Base-by-base conservation (phyloP, 2,113 vertebrate species). In the Elephantulus edwardii region DNA sequence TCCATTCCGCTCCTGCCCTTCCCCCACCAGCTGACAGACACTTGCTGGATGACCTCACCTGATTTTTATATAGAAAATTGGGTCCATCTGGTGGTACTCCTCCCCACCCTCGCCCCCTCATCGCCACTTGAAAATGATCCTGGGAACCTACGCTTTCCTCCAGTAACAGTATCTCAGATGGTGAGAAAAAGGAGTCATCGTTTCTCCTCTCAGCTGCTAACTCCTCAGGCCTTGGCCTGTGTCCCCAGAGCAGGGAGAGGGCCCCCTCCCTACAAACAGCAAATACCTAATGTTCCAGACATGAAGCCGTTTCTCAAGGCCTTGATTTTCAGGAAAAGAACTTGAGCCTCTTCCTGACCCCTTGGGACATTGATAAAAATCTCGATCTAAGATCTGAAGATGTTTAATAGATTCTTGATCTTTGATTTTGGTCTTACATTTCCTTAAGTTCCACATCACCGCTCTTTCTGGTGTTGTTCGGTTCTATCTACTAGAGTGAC, bases 51-150 rank as follows among this genome's bases (percentile, higher is more conserved):
- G 77, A 94, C 84, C 86, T 96, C 92, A 94, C 92, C 89, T 91
- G 82, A 91, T 82, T 95, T 88, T 78, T 86, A 72, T n/a, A 82
- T 7, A 88, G 94, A 96, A 95, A 95, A 96, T 96, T 92, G 86
- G 90, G 79, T 89, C 90, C 95, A 95, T 76, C 88, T 95, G 93
- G 83, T 2, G 28, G 46, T 17, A 17, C 85, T 11, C 84, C 70
- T 46, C 87, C 80, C n/a, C 70, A 13, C n/a, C n/a, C n/a, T n/a
- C n/a, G 11, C 44, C 28, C 74, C 82, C 84, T 84, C 70, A 12
- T 83, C 90, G 58, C 87, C 48, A n/a, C 66, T 68, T 52, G 62
- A 82, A n/a, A 33, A 38, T 22, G 50, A 74, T 89, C 74, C 82
- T 76, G 81, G 82, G 79, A 91, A 38, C 44, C 91, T 46, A 19